A percentile compares a stretch with the other conserved stretches of the same genome.
Conservation (phyloP, 2,797 vertebrate species). For the Scolopax bukidnonensis region DNA sequence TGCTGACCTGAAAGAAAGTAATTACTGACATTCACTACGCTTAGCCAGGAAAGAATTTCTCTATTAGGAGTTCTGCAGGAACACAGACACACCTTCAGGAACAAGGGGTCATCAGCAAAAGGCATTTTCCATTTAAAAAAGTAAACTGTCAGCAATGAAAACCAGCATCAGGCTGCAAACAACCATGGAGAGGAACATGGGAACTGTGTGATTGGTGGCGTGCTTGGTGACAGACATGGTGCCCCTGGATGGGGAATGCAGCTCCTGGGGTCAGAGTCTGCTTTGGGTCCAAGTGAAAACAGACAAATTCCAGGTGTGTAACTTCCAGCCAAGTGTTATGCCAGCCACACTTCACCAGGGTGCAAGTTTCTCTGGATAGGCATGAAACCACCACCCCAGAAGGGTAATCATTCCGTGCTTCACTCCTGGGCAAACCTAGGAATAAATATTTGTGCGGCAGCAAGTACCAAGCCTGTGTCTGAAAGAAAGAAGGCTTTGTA, state of each 20-base stretch:
- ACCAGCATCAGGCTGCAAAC: background rate
- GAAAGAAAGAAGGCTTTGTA: background rate
- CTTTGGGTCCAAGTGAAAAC: background rate
- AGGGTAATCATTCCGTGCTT: background rate
- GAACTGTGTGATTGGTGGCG: no score
- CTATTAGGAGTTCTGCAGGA: background rate
- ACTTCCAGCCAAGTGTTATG: background rate
- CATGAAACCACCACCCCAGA: background rate
- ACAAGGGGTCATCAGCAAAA: background rate
- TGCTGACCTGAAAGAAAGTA: background rate
- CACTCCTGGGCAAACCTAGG: background rate
- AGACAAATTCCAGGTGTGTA: background rate
- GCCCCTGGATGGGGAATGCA: accelerated
- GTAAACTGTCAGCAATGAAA: background rate
- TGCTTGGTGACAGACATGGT: accelerated
- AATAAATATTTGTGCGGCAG: background rate
- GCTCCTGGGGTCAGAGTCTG: accelerated
- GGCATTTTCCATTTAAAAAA: background rate
- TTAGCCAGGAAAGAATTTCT: background rate
- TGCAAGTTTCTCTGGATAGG: background rate
- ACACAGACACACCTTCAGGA: background rate
- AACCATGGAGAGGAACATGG: accelerated
- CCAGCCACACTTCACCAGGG: accelerated
- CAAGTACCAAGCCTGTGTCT: background rate
- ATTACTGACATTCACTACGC: background rate